phyloP scores from a whole-genome alignment of 2,113 vertebrate genomes.

The Columbina picui region DNA sequence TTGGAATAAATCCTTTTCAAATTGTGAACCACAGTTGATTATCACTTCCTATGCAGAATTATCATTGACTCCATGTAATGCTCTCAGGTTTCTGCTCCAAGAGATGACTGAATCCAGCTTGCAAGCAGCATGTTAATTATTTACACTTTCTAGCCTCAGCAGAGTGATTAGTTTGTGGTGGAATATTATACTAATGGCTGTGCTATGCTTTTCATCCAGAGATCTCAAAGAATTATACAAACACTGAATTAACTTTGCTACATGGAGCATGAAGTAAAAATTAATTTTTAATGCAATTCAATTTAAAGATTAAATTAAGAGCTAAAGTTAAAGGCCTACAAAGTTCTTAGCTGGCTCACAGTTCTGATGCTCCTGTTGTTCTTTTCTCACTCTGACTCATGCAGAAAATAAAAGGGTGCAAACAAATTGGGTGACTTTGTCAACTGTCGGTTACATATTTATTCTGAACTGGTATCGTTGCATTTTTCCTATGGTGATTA shows the following conservation, averaged over 20 bases:
- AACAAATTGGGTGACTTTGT: background rate
- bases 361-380: background rate
- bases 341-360: background rate
- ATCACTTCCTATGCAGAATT: background rate
- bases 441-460: background rate
- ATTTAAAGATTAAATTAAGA: conserved; percentile 18
- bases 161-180: conserved; percentile 27
- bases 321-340: background rate
- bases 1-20: background rate
- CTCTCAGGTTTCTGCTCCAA: background rate
- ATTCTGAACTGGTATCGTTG: background rate
- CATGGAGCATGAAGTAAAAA: background rate
- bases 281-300: conserved; percentile 39
- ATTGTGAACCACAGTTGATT: background rate
- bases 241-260: background rate
- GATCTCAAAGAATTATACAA: conserved; percentile 22
- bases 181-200: conserved; percentile 25
- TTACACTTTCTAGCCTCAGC: background rate
- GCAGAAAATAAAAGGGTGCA: background rate
- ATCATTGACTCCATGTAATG: background rate
- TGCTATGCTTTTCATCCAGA: background rate
- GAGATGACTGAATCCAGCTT: background rate
- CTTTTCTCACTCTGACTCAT: background rate
- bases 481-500: background rate
- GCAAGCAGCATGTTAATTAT: conserved; percentile 37